Conservation (phyloP, 2,113 vertebrate genomes). For the Hippoglossus stenolepis region DNA sequence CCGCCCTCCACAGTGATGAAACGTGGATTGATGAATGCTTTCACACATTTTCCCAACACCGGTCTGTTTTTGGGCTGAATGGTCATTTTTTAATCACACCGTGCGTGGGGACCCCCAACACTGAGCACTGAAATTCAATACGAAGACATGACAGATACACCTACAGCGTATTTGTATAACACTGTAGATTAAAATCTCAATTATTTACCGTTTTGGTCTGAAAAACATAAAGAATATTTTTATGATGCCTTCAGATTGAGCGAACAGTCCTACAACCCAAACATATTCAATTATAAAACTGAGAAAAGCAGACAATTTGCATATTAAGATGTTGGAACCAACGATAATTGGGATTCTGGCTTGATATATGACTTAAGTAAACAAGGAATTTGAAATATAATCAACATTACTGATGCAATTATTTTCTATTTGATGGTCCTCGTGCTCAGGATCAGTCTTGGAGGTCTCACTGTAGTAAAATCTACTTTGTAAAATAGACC, state of each 20-base stretch:
- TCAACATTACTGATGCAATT: neutral
- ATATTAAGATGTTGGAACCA: neutral
- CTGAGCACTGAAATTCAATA: conserved; percentile 16
- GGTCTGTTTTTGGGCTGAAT: conserved; percentile 67
- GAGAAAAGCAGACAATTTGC: neutral
- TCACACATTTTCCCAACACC: conserved; percentile 40
- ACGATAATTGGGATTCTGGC: too few relatives aligned
- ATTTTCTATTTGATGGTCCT: neutral
- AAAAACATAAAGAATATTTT: neutral
- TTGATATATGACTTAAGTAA: neutral
- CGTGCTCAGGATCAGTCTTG: neutral
- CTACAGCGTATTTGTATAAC: neutral
- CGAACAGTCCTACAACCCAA: neutral
- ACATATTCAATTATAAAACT: neutral
- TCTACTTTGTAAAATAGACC: neutral
- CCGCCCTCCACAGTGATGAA: conserved; percentile 63
- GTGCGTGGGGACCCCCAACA: conserved; percentile 45
- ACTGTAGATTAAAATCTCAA: neutral
- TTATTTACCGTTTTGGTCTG: neutral
- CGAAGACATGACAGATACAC: conserved; percentile 7
- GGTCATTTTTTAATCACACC: conserved; percentile 63
- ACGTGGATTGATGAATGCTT: conserved; percentile 58
- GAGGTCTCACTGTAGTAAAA: conserved; percentile 6
- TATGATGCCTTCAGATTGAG: neutral
- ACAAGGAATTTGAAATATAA: neutral